Evolutionary conservation across 92 coral and sea anemone species (phyloP), one percentile per base, ranked within the genome.

Genomic region (Porites evermanni): DNA sequence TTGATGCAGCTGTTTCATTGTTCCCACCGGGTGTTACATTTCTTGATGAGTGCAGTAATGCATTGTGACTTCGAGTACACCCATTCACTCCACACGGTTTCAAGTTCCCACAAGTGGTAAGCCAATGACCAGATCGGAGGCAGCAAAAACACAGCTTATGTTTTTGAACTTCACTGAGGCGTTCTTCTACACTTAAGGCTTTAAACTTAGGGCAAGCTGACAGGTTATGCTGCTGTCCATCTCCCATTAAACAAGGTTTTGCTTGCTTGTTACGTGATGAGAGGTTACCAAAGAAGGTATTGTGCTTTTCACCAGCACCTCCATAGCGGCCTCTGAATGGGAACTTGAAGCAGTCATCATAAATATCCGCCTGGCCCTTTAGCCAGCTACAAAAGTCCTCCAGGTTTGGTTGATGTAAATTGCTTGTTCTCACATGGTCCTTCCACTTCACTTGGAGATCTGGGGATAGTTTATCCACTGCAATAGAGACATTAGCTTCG

Each of bases 11-110:
- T 11, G 38, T n/a, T 8, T 67, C 75, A 66, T 17, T 56, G 17
- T 38, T 70, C 17, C 16, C 86, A 53, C 53, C 13, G 1, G 79
- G 12, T 16, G 59, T 32, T 20, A 47, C 72, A 53, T 67, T 78
- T 72, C 82, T 60, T 56, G 61, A 47, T 7, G 52, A 53, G 71
- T 86, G 93, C 51, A 89, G 67, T 67, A 79, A 53, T 67, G 75
- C 87, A 84, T 91, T 77, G 76, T 87, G 88, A 20, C 67, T 16
- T 47, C 81, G 63, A 1, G 80, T 81, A 63, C 94, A 91, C n/a
- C 94, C 88, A 69, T 82, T 79, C 1, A 73, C 76, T 17, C 67
- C 75, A 82, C 91, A 87, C 79, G 68, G 88, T 58, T 87, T 91
- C 32, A 18, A 53, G 16, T 54, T 16, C 9, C 29, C 19, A 53